phyloP scores from a whole-genome alignment of 2,888 invertebrate genomes.

The Dasysyrphus albostriatus region DNA sequence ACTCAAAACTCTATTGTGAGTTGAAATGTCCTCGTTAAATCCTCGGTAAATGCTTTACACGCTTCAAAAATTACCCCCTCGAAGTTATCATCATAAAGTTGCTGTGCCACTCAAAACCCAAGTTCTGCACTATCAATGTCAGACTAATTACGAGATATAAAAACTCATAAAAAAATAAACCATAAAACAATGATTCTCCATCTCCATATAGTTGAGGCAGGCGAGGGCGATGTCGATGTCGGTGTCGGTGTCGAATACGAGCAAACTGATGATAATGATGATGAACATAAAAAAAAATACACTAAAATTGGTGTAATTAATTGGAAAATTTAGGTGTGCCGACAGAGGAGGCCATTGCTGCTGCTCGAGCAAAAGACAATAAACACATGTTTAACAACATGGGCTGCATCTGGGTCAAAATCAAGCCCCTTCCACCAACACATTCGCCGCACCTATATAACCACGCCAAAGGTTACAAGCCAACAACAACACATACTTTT shows the following conservation, averaged over 20 bases:
- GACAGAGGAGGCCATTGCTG: conserved; percentile 48
- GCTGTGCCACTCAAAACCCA: conserved; percentile 46
- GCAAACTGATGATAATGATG: conserved; percentile 37
- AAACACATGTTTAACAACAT: conserved; percentile 70
- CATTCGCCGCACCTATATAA: conserved; percentile 7
- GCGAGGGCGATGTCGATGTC: no score
- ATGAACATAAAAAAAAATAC: background rate
- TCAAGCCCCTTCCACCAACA: conserved; percentile 44
- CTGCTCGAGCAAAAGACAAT: conserved; percentile 56
- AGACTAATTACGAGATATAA: conserved; percentile 59
- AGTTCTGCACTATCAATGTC: conserved; percentile 60
- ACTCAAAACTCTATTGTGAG: background rate
- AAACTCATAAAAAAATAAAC: conserved; percentile 11
- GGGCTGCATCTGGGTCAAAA: conserved; percentile 67
- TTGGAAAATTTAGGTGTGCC: conserved; percentile 75
- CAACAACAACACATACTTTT: background rate
- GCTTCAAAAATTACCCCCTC: conserved; percentile 64
- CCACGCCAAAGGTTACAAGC: conserved; percentile 22
- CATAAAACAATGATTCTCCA: conserved; percentile 65
- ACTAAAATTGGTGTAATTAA: conserved; percentile 72
- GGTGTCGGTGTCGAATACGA: background rate
- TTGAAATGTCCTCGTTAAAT: conserved; percentile 28
- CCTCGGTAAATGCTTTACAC: conserved; percentile 36
- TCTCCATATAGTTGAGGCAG: conserved; percentile 6
- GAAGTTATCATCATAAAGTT: conserved; percentile 29